Evolutionary conservation across 2,888 invertebrate species (phyloP).

Genomic region (Philereme transversata): DNA sequence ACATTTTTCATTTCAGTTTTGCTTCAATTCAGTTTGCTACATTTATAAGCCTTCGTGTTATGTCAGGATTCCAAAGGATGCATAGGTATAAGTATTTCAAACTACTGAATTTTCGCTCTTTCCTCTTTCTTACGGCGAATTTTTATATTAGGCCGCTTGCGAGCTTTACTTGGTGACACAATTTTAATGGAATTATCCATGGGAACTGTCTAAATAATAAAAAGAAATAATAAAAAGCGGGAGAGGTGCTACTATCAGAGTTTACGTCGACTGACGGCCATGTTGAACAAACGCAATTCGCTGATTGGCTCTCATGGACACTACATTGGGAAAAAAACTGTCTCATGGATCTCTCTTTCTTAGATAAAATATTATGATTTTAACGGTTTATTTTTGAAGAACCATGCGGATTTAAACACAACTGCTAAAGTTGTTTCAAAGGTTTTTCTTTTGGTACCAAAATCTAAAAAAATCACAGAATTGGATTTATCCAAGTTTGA

Average conservation of each 20-base stretch:
- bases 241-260: constrained; percentile 15
- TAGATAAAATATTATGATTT: constrained; percentile 19
- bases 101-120: no score
- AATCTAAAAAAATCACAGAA: no score
- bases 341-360: neutral
- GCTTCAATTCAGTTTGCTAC: no score
- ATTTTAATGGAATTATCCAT: constrained; percentile 2
- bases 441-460: no score
- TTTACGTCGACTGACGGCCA: constrained; percentile 18
- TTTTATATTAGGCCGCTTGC: constrained; percentile 16
- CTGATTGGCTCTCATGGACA: constrained; percentile 16
- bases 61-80: no score
- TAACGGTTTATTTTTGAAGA: no score
- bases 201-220: constrained; percentile 11
- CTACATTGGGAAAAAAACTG: neutral
- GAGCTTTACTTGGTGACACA: constrained; percentile 3
- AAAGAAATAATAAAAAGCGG: constrained; percentile 18
- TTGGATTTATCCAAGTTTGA: no score
- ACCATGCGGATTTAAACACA: no score
- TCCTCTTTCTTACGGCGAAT: constrained; percentile 4
- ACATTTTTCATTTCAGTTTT: no score
- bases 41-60: no score
- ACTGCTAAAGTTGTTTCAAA: no score
- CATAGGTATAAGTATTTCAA: no score
- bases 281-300: constrained; percentile 17